Percentiles rank a stretch among this genome's conserved stretches.
phyloP scores from a whole-genome alignment of 2,888 invertebrate genomes.

The Caenorhabditis japonica region DNA sequence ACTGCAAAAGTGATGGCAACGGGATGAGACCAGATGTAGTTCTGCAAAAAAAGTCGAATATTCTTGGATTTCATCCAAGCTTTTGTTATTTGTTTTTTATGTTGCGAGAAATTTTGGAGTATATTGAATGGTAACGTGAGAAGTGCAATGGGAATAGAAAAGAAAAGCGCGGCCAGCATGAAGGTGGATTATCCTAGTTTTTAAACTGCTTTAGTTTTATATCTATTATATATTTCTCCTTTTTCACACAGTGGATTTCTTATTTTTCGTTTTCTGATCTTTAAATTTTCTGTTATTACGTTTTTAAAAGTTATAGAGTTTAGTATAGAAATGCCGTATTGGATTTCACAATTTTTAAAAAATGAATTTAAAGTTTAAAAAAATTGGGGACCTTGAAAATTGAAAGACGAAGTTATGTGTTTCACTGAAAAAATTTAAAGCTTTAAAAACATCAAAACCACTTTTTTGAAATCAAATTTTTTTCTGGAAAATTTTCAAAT shows the following conservation, averaged over 20 bases:
- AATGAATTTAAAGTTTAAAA: too few species aligned
- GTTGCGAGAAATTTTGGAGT: not conserved
- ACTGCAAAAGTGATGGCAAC: slow-evolving; percentile 58
- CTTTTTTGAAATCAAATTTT: too few species aligned
- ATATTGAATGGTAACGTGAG: slow-evolving; percentile 28
- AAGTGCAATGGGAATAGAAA: slow-evolving; percentile 5
- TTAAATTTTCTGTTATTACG: too few species aligned
- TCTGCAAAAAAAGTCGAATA: slow-evolving; percentile 22
- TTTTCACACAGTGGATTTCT: slow-evolving; percentile 16
- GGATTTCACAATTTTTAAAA: too few species aligned
- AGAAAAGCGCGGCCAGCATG: slow-evolving; percentile 1
- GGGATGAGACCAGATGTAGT: slow-evolving; percentile 53
- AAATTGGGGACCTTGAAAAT: too few species aligned
- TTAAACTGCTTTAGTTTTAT: slow-evolving; percentile 1
- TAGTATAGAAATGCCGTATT: too few species aligned
- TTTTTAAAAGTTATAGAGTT: too few species aligned
- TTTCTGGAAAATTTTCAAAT: too few species aligned
- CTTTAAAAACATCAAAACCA: too few species aligned
- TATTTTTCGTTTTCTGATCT: too few species aligned
- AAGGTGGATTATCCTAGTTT: slow-evolving; percentile 37
- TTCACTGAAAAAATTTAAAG: too few species aligned
- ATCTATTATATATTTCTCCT: not conserved
- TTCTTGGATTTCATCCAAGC: slow-evolving; percentile 15
- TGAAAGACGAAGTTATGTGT: too few species aligned
- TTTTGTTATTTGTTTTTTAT: not conserved